Conservation (phyloP, 2,888 invertebrate genomes). For the Ochropleura leucogaster region DNA sequence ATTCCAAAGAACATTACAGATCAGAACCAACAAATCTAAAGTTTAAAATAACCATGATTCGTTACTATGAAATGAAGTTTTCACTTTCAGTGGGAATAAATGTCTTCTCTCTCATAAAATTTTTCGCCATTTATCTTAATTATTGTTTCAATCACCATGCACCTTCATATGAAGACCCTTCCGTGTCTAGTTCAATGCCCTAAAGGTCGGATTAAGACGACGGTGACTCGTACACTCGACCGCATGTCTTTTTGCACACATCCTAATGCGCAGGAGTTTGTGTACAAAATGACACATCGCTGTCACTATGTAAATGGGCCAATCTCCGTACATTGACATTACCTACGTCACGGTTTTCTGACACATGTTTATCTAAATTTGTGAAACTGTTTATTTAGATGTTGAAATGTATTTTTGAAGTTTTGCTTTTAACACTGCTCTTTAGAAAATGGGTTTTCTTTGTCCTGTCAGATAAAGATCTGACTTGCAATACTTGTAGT, state of each 20-base stretch:
- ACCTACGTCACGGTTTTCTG: constrained; percentile 27
- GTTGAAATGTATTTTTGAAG: constrained; percentile 34
- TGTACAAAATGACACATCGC: constrained; percentile 40
- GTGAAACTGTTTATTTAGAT: constrained; percentile 47
- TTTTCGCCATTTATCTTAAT: not conserved
- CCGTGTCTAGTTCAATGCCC: constrained; percentile 57
- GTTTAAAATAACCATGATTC: not conserved
- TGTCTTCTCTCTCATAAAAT: not conserved
- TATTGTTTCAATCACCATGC: not conserved
- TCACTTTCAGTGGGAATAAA: not conserved
- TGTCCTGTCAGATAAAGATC: constrained; percentile 3
- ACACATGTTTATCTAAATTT: constrained; percentile 36
- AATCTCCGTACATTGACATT: constrained; percentile 49
- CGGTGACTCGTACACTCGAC: constrained; percentile 18
- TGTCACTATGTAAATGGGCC: constrained; percentile 42
- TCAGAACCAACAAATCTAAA: constrained; percentile 1
- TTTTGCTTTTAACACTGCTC: constrained; percentile 17
- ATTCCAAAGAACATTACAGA: not conserved
- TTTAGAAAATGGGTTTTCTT: constrained; percentile 18
- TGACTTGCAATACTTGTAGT: constrained; percentile 9
- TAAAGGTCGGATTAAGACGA: constrained; percentile 43
- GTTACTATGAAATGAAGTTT: not conserved
- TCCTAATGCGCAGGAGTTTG: constrained; percentile 8
- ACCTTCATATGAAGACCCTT: not conserved
- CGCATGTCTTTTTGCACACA: constrained; percentile 22